Evolutionary conservation across 2,888 invertebrate species (phyloP), one percentile per base, ranked within the genome.

Genomic region (Loripinus fragilis): DNA sequence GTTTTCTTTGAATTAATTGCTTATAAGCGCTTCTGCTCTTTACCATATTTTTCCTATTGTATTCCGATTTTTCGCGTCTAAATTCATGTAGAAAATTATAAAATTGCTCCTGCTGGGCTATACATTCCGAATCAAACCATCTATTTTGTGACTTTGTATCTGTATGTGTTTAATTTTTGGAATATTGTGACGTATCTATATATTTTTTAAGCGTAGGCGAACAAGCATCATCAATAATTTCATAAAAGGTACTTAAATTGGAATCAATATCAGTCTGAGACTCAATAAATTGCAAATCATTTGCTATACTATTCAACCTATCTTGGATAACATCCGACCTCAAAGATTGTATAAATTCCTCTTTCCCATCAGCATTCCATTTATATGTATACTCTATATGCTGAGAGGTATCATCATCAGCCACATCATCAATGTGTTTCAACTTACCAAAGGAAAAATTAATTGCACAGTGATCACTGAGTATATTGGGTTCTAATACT

Each of bases 61-160:
- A n/a, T 0, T 66, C 50, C 0, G 35, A 52, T 23, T 74, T 66
- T 12, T 52, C 42, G 2, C n/a, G 17, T 42, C 67, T 38, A 60
- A 55, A 68, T 23, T 5, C 15, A 67, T 68, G 38, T 30, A 68
- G 35, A 3, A 5, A 52, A 42, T 42, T 42, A 68, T 42, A 55
- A 74, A 74, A 68, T 28, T 67, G 25, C 8, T 38, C 10, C 23
- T 55, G 67, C n/a, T 23, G 15, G 23, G 28, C 28, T 17, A 41
- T 41, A 52, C 74, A 74, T 68, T 74, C 60, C 10, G 35, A 23
- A 33, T 74, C 74, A 66, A 30, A 74, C 74, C 74, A 74, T 20
- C n/a, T 25, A 23, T 60, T 12, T 33, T 55, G 38, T n/a, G 20
- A 20, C 48, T 28, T 64, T 64, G 68, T 33, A 10, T 60, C 33